Conservation (phyloP, 2,888 invertebrate genomes). For the Petrolisthes manimaculis region DNA sequence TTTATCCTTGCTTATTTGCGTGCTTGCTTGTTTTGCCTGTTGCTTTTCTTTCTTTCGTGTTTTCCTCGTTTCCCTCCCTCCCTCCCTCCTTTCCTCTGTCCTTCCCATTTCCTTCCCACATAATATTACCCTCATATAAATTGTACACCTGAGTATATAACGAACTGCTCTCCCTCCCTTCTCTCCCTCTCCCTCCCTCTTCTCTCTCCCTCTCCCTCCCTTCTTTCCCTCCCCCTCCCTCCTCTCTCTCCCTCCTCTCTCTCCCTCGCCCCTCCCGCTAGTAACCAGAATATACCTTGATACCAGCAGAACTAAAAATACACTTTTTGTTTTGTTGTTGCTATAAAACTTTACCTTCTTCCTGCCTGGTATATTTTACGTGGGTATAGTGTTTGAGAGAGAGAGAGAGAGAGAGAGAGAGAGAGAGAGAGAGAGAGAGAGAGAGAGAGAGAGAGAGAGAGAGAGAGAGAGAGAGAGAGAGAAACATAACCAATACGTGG, state of each 20-base stretch:
- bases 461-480: too few relatives aligned
- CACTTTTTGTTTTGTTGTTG: not conserved
- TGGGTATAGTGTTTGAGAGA: too few relatives aligned
- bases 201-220: not conserved
- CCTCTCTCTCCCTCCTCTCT: not conserved
- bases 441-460: too few relatives aligned
- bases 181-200: constrained; percentile 6
- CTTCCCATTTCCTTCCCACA: not conserved
- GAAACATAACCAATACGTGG: too few relatives aligned
- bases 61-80: not conserved
- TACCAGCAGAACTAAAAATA: not conserved
- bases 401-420: too few relatives aligned
- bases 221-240: not conserved
- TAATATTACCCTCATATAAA: not conserved
- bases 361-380: too few relatives aligned
- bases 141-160: not conserved
- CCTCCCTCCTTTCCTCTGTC: not conserved
- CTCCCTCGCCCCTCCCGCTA: not conserved
- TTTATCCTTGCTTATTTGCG: not conserved
- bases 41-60: not conserved
- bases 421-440: too few relatives aligned
- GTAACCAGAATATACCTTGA: too few relatives aligned
- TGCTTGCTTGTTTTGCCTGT: not conserved
- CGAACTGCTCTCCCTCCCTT: not conserved
- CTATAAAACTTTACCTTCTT: too few relatives aligned